Evolutionary conservation across 2,888 invertebrate species (phyloP), one percentile per base, ranked within the genome.

Genomic region (Nasonovia ribisnigri): DNA sequence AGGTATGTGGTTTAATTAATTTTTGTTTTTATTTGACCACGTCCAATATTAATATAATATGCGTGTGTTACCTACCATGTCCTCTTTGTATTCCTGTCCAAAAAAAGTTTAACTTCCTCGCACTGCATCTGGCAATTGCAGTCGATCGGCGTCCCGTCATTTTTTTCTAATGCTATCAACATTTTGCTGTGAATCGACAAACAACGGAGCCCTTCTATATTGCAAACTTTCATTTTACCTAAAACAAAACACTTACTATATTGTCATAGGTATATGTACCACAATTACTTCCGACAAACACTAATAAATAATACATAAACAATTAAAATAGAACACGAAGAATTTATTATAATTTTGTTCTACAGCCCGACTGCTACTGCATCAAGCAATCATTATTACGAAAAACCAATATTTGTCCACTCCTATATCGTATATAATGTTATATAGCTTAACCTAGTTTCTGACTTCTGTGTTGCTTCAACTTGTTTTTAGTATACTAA

Each of bases 151-250:
- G 93, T 93, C 4, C 95, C 95, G 26, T 94, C 92, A 24, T 87
- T 88, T 46, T 95, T 95, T 36, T 96, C 96, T 84, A 96, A 95
- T 94, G 95, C 95, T 26, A 95, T 95, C 13, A 97, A 95, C 84
- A 95, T 94, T 0, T 95, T 95, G 0, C 95, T 95, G 94, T 96
- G 95, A 46, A 95, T 95, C 0, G 96, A 95, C 86, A 97, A 95
- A 95, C 97, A 97, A 8, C 96, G 95, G 96, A 97, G 96, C 6
- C 97, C 97, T 1, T 95, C 95, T 0, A 96, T 95, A 48, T 96
- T 95, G 95, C 97, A 97, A 0, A 95, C 94, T 91, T 93, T 91
- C 43, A 92, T 86, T 51, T 87, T 77, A 94, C 57, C 94, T 94
- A 86, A 54, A 86, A n/a, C 6, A 90, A 2, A 90, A 91, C 24